A percentile compares a stretch with the other conserved stretches of the same genome.
Conservation (phyloP, 2,113 vertebrate genomes). For the Mugil cephalus region DNA sequence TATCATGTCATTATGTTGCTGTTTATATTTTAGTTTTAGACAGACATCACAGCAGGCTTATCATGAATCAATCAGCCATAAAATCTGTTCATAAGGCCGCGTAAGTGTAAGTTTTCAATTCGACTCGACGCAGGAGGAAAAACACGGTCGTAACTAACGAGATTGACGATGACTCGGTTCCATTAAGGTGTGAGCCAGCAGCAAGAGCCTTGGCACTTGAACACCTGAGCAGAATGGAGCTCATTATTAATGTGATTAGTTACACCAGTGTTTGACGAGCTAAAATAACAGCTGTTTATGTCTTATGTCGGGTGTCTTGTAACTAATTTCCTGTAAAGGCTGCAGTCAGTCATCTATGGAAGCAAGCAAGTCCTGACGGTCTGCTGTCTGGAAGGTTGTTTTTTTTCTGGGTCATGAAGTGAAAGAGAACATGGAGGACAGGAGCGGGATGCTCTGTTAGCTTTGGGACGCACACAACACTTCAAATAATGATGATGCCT, state of each 20-base stretch:
- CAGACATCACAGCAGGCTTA: too few species aligned
- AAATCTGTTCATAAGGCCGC: too few species aligned
- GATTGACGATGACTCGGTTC: constrained; percentile 22
- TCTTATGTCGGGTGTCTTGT: constrained; percentile 1
- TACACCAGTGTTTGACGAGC: constrained; percentile 42
- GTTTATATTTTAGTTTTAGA: too few species aligned
- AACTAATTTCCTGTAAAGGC: constrained; percentile 38
- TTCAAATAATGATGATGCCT: constrained; percentile 21
- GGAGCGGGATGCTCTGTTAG: constrained; percentile 1
- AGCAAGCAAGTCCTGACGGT: neutral
- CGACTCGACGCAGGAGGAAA: constrained; percentile 16
- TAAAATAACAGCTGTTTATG: constrained; percentile 40
- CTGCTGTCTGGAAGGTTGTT: neutral
- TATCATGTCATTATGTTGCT: too few species aligned
- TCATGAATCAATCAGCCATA: too few species aligned
- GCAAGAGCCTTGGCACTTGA: neutral
- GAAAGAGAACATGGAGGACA: neutral
- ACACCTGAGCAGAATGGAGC: constrained; percentile 27
- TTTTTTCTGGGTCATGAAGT: constrained; percentile 31
- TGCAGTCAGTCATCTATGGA: constrained; percentile 41
- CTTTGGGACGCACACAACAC: constrained; percentile 21
- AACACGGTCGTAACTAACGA: constrained; percentile 25
- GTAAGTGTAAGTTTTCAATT: constrained; percentile 1
- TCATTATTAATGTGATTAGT: constrained; percentile 47
- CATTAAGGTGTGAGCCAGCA: constrained; percentile 18